Base-by-base conservation (phyloP, 2,113 vertebrate genomes). In the Leptosomus discolor region DNA sequence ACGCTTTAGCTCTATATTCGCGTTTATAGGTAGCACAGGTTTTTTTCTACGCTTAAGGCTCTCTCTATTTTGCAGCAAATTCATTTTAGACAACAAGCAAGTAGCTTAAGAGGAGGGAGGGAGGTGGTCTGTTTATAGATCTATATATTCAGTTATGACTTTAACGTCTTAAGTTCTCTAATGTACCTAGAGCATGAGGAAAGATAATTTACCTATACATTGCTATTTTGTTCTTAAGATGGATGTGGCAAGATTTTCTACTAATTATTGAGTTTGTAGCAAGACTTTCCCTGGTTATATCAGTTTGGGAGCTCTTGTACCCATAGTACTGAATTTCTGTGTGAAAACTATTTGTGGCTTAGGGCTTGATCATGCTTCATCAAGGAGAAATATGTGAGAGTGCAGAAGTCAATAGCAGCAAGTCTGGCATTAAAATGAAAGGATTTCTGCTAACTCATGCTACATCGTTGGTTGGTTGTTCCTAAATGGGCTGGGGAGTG, bases 371-470 rank as follows among this genome's bases (percentile, higher is more conserved):
- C 16, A 15, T 6, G 23, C 39, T 71, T 64, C 23, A 39, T 64
- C 39, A 57, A 71, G 29, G 54, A 61, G 53, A 90, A 80, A 53
- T 51, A 78, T 3, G 15, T 60, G 29, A 74, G 29, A 77, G 69
- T 22, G 5, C 12, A 65, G 8, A 88, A 88, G 63, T 92, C 41
- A 80, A 76, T 43, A 73, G 58, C 24, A 85, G 74, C n/a, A 92
- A 93, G 26, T 15, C 8, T 76, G 24, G n/a, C 12, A 27, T 11
- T 45, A 29, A 88, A 92, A 36, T 1, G 4, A 50, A 70, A 82
- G 24, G 12, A 53, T 69, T 97, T 92, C 51, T 90, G 93, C 65
- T 76, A 85, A 80, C 75, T 93, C 70, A 79, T 53, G 53, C 53
- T 68, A 8, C 2, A 1, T 5, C 0, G 4, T 20, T 11, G 23